phyloP scores from a whole-genome alignment of 2,888 invertebrate genomes.

The Tenodera sinensis region DNA sequence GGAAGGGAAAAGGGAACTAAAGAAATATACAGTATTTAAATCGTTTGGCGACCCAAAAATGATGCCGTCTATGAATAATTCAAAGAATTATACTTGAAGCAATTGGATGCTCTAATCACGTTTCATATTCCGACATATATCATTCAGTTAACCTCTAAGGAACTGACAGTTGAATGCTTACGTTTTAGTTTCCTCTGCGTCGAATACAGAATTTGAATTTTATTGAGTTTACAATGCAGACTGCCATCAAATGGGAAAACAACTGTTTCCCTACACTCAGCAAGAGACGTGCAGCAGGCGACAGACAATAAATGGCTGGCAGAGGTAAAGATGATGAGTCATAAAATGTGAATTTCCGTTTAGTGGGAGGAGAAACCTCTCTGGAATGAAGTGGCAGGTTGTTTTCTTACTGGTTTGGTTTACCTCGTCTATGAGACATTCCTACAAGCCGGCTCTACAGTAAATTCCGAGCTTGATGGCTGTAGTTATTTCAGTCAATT shows the following conservation, averaged over 20 bases:
- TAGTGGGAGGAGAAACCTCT: neutral
- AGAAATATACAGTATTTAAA: neutral
- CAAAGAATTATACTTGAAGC: neutral
- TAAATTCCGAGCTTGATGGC: no score
- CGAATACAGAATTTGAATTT: neutral
- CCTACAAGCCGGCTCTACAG: neutral
- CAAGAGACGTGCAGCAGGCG: neutral
- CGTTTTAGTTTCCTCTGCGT: neutral
- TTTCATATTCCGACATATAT: neutral
- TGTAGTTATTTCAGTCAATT: no score
- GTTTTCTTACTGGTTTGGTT: neutral
- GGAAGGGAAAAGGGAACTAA: neutral
- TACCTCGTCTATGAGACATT: neutral
- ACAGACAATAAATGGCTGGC: neutral
- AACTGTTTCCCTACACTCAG: neutral
- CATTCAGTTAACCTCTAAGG: neutral
- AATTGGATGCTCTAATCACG: neutral
- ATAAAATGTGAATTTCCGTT: neutral
- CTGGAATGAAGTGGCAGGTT: neutral
- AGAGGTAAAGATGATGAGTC: neutral
- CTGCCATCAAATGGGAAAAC: neutral
- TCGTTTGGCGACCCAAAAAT: neutral
- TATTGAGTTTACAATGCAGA: neutral
- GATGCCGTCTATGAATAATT: neutral
- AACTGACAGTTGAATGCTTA: neutral